Conservation (phyloP, 2,113 vertebrate species). For the Etheostoma cragini region DNA sequence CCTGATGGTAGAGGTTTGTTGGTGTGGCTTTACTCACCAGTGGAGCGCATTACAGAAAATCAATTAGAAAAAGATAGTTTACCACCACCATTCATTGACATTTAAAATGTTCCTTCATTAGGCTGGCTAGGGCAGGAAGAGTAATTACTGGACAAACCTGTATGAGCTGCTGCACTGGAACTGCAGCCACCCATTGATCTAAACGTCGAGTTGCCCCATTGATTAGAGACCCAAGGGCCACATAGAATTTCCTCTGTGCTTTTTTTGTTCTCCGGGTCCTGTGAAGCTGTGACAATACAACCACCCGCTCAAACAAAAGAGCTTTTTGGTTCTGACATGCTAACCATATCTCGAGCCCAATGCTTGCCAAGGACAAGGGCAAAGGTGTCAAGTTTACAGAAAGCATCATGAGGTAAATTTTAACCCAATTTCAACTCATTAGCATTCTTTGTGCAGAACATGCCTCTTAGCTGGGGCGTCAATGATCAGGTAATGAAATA, state of each 20-base stretch:
- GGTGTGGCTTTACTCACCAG: constrained; percentile 7
- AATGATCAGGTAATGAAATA: constrained; percentile 68
- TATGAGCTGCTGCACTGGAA: constrained; percentile 46
- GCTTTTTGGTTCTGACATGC: background rate
- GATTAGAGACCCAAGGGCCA: constrained; percentile 61
- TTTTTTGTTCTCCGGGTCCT: constrained; percentile 19
- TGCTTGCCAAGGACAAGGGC: constrained; percentile 13
- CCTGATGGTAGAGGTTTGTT: background rate
- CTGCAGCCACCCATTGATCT: constrained; percentile 59
- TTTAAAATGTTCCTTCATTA: constrained; percentile 79
- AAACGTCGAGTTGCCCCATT: constrained; percentile 46
- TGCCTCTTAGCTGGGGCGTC: constrained; percentile 36
- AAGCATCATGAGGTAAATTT: constrained; percentile 27
- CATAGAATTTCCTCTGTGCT: constrained; percentile 53
- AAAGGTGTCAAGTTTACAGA: constrained; percentile 37
- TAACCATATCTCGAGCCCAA: background rate
- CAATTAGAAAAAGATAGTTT: constrained; percentile 44
- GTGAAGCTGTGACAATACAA: constrained; percentile 14
- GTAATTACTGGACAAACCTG: constrained; percentile 64
- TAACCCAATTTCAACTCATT: constrained; percentile 62
- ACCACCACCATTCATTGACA: constrained; percentile 70
- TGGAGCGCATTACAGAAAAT: constrained; percentile 43
- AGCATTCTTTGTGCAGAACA: constrained; percentile 38
- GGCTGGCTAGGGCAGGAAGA: constrained; percentile 41
- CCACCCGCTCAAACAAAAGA: constrained; percentile 36